Conservation (phyloP, 2,797 vertebrate species). For the Pteropus rufus region DNA sequence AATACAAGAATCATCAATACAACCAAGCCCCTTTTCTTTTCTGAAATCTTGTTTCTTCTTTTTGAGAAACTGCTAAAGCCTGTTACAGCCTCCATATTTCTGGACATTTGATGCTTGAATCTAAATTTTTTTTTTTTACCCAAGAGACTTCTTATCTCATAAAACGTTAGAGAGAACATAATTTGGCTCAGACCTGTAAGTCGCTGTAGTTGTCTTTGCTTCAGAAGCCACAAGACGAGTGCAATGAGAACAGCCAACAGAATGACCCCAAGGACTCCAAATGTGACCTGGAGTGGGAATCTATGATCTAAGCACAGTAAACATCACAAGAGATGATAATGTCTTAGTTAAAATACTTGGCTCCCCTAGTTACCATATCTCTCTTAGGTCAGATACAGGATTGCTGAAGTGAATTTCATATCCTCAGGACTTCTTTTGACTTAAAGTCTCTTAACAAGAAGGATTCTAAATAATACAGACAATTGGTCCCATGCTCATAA, state of each 20-base stretch:
- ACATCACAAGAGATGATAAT: background rate
- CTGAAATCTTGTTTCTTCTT: background rate
- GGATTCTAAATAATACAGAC: background rate
- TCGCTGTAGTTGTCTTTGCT: constrained; percentile 12
- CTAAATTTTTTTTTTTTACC: background rate
- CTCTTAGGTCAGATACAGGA: background rate
- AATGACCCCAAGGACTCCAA: constrained; percentile 15
- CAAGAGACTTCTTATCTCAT: background rate
- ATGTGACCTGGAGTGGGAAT: background rate
- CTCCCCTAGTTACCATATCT: background rate
- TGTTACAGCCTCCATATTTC: background rate
- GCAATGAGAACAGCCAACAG: background rate
- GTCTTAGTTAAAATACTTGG: background rate
- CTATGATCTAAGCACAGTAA: constrained; percentile 25
- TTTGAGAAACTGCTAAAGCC: background rate
- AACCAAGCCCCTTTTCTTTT: background rate
- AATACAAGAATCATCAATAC: background rate
- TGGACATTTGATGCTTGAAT: background rate
- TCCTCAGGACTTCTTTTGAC: background rate
- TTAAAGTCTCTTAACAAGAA: background rate
- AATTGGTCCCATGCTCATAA: background rate
- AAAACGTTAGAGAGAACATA: background rate
- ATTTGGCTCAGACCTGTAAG: constrained; percentile 55
- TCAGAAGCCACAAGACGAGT: constrained; percentile 12
- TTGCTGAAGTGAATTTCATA: background rate